Percentiles rank a stretch among this genome's conserved stretches.
These are phyloP conservation scores for Synanthedon vespiformis DNA, from an alignment of 2,888 invertebrate genomes.

Conservation along the genomic window DNA sequence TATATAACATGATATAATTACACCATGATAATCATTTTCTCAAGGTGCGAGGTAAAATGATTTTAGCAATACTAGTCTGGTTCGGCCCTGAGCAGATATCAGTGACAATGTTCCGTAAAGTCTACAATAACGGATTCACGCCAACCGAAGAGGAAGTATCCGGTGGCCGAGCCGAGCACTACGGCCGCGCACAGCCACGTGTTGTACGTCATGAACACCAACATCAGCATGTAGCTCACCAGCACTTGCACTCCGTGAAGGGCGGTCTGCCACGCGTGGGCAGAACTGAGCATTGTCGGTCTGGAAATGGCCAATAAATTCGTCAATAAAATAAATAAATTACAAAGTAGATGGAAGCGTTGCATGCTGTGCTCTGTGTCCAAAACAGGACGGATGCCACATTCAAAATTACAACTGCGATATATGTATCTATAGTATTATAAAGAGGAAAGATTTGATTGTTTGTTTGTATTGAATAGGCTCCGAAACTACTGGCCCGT, in stretches of 20 bases:
- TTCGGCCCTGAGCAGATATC: slow-evolving; percentile 31
- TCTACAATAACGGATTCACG: slow-evolving; percentile 93
- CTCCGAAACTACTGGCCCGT: too few relatives aligned
- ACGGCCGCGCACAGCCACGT: slow-evolving; percentile 93
- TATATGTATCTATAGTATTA: too few relatives aligned
- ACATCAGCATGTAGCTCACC: slow-evolving; percentile 93
- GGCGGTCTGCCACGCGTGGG: slow-evolving; percentile 88
- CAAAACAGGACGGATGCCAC: too few relatives aligned
- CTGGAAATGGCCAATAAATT: slow-evolving; percentile 56
- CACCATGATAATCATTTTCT: slow-evolving; percentile 39
- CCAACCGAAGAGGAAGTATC: slow-evolving; percentile 97
- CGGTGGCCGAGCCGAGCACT: slow-evolving; percentile 87
- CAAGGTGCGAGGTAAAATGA: slow-evolving; percentile 34
- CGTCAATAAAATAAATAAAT: too few relatives aligned
- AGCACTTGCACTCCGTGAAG: slow-evolving; percentile 92
- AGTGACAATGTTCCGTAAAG: slow-evolving; percentile 96
- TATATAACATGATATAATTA: slow-evolving; percentile 46
- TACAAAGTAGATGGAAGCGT: too few relatives aligned
- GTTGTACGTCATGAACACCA: slow-evolving; percentile 98
- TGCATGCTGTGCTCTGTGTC: too few relatives aligned
- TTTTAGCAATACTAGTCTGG: slow-evolving; percentile 31
- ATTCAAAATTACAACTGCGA: too few relatives aligned
- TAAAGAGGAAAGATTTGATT: too few relatives aligned
- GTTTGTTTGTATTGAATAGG: too few relatives aligned
- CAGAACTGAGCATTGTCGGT: slow-evolving; percentile 84